Evolutionary conservation across 2,888 invertebrate genomes (phyloP).

Genomic region (Emmelina monodactyla): DNA sequence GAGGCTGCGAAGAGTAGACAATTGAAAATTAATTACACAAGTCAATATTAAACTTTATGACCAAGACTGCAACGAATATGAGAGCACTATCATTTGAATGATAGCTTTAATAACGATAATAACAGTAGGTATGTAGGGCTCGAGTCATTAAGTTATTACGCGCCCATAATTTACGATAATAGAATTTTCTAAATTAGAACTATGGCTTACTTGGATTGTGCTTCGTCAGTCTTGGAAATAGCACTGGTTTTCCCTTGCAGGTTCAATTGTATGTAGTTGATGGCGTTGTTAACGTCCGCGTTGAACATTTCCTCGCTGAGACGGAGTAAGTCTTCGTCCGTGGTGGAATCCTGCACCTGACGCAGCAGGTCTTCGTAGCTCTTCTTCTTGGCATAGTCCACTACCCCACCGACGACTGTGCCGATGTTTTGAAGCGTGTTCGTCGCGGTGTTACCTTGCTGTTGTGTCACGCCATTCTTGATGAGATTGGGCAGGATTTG

Average conservation of each 20-base stretch:
- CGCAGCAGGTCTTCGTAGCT: slow-evolving; percentile 51
- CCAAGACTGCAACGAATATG: no score
- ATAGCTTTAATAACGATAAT: no score
- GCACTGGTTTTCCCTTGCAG: slow-evolving; percentile 78
- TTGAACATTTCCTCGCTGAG: slow-evolving; percentile 76
- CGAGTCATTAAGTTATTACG: no score
- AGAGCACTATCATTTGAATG: no score
- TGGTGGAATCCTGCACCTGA: slow-evolving; percentile 59
- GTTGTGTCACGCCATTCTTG: slow-evolving; percentile 39
- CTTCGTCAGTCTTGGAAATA: slow-evolving; percentile 74
- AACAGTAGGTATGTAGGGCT: no score
- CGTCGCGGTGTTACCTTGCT: slow-evolving; percentile 44
- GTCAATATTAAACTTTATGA: no score
- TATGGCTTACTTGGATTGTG: no score
- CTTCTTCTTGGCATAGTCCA: slow-evolving; percentile 57
- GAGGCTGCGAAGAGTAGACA: slow-evolving; percentile 58
- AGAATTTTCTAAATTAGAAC: no score
- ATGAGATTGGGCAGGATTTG: slow-evolving; percentile 50
- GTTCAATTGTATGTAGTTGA: slow-evolving; percentile 73
- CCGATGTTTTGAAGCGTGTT: slow-evolving; percentile 53
- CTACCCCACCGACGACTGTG: slow-evolving; percentile 55
- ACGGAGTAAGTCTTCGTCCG: slow-evolving; percentile 72
- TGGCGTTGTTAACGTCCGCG: slow-evolving; percentile 78
- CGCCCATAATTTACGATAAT: no score
- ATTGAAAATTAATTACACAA: neutral